These are phyloP conservation scores for Oncorhynchus gorbuscha DNA, from an alignment of 2,113 vertebrate genomes.

Conservation along the genomic window DNA sequence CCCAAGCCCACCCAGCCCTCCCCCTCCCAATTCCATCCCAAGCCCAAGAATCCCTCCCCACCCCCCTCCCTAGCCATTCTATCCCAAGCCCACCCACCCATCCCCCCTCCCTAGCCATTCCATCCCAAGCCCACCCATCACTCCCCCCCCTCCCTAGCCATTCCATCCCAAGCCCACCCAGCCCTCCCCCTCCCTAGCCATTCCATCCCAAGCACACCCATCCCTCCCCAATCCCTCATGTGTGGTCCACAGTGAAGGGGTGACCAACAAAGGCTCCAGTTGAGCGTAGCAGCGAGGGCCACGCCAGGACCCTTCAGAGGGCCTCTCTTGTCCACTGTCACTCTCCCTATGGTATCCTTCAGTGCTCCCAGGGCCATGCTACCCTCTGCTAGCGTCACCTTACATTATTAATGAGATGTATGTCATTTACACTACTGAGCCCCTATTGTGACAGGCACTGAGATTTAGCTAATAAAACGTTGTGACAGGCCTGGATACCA, in stretches of 20 bases:
- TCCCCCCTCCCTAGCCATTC: background rate
- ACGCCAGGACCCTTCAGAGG: background rate
- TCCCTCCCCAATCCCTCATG: slow-evolving; percentile 1
- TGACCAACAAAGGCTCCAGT: slow-evolving; percentile 4
- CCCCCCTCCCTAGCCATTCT: too few relatives aligned
- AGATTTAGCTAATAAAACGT: too few relatives aligned
- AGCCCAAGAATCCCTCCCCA: too few relatives aligned
- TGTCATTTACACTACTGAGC: slow-evolving; percentile 42
- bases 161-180: background rate
- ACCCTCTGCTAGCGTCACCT: slow-evolving; percentile 25
- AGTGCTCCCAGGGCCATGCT: slow-evolving; percentile 20
- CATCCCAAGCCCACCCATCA: background rate
- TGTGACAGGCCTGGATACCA: too few relatives aligned
- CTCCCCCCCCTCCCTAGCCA: too few relatives aligned
- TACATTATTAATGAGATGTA: slow-evolving; percentile 51
- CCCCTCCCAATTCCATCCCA: too few relatives aligned
- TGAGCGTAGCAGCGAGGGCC: slow-evolving; percentile 28
- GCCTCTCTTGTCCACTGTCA: slow-evolving; percentile 39
- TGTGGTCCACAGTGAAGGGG: slow-evolving; percentile 24
- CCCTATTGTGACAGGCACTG: slow-evolving; percentile 21
- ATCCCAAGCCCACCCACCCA: background rate
- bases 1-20: too few relatives aligned
- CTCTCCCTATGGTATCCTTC: slow-evolving; percentile 46
- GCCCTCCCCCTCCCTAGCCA: background rate
- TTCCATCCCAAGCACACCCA: too few relatives aligned